phyloP scores from a whole-genome alignment of 64 coral and sea anemone genomes.

The Hydrozoanthus tunicans region DNA sequence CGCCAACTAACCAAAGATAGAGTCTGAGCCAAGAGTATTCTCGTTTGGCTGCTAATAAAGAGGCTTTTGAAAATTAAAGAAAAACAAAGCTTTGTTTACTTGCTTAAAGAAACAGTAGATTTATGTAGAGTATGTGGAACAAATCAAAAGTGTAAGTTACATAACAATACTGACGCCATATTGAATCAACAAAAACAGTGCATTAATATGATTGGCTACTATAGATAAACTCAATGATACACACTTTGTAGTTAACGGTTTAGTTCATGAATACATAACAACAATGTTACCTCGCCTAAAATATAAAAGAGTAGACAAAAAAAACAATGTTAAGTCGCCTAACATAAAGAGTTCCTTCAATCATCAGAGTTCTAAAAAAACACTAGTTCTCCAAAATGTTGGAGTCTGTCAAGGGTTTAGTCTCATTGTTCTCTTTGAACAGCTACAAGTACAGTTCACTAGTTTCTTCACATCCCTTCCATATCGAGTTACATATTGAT shows the following conservation, averaged over 20 bases:
- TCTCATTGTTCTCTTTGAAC: background rate
- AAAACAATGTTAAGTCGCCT: background rate
- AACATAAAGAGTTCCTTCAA: background rate
- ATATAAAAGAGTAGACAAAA: background rate
- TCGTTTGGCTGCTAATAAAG: no score
- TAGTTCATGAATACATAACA: constrained; percentile 38
- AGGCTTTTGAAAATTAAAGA: no score
- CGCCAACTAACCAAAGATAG: no score
- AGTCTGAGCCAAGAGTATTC: no score
- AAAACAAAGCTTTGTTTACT: no score
- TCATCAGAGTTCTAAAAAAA: background rate
- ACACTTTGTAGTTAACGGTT: background rate
- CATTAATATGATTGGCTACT: background rate
- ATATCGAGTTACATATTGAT: constrained; percentile 16
- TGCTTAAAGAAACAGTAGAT: no score
- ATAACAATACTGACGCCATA: background rate
- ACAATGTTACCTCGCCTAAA: background rate
- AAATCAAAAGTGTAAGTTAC: background rate
- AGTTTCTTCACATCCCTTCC: constrained; percentile 36
- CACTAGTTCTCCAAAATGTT: background rate
- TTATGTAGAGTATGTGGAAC: background rate
- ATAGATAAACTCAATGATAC: background rate
- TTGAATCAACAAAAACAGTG: background rate
- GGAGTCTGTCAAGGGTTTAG: background rate
- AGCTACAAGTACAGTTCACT: constrained; percentile 34